Conservation (phyloP, 2,888 invertebrate species). For the Drosophila paranaensis region DNA sequence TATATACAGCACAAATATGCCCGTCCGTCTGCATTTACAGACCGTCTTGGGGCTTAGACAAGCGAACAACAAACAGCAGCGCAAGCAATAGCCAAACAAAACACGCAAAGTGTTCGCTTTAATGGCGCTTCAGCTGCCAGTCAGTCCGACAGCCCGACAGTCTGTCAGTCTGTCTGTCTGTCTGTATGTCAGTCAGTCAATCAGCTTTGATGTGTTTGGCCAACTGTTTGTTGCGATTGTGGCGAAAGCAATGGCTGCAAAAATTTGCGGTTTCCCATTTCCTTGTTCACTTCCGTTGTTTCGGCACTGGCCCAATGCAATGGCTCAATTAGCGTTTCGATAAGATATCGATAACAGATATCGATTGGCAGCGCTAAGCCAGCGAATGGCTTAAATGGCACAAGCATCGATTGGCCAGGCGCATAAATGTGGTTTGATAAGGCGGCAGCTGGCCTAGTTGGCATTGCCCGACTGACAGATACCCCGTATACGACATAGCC, state of each 20-base stretch:
- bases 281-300: slow-evolving; percentile 10
- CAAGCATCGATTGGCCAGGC: slow-evolving; percentile 1
- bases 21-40: slow-evolving; percentile 28
- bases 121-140: slow-evolving; percentile 46
- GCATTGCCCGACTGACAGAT: not conserved
- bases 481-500: not conserved
- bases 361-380: not conserved
- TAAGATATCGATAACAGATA: slow-evolving; percentile 19
- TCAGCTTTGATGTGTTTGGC: slow-evolving; percentile 38
- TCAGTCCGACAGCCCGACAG: slow-evolving; percentile 20
- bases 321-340: slow-evolving; percentile 11
- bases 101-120: slow-evolving; percentile 48
- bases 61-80: slow-evolving; percentile 38
- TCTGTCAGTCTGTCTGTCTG: not conserved
- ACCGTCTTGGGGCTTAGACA: slow-evolving; percentile 50
- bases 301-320: slow-evolving; percentile 1
- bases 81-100: slow-evolving; percentile 43
- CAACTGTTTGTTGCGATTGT: slow-evolving; percentile 36
- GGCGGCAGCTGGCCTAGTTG: not conserved
- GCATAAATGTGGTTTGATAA: not conserved
- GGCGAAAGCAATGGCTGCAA: slow-evolving; percentile 13
- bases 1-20: slow-evolving; percentile 10
- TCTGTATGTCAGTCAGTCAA: slow-evolving; percentile 9
- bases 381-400: not conserved
- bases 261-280: slow-evolving; percentile 29